Percentiles rank a stretch among this genome's conserved stretches.
Conservation (phyloP, 1,140 invertebrate species). For the Apolygus lucorum region DNA sequence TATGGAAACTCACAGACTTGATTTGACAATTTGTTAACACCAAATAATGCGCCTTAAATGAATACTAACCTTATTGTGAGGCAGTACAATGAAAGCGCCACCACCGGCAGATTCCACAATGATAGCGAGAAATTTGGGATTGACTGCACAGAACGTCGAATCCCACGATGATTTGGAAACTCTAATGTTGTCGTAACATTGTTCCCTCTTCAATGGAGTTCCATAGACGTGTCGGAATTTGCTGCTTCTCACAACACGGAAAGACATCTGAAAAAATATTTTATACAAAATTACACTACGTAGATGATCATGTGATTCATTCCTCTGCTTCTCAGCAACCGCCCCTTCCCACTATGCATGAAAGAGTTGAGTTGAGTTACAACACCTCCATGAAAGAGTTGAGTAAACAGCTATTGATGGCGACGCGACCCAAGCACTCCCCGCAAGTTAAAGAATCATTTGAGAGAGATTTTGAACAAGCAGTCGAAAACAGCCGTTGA, state of each 20-base stretch:
- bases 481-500: too few species aligned
- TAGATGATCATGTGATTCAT: too few species aligned
- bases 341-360: too few species aligned
- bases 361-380: too few species aligned
- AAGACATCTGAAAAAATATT: slow-evolving; percentile 73
- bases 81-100: slow-evolving; percentile 95
- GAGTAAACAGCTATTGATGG: too few species aligned
- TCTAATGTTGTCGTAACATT: slow-evolving; percentile 98
- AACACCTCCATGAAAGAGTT: too few species aligned
- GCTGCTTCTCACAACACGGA: slow-evolving; percentile 88
- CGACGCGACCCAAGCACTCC: too few species aligned
- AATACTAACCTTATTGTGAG: slow-evolving; percentile 76
- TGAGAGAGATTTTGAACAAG: too few species aligned
- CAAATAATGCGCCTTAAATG: slow-evolving; percentile 34
- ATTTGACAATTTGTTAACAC: neutral
- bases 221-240: slow-evolving; percentile 99
- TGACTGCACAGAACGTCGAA: slow-evolving; percentile 96
- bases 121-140: slow-evolving; percentile 98
- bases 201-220: slow-evolving; percentile 88
- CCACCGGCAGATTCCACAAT: slow-evolving; percentile 98
- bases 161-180: slow-evolving; percentile 98
- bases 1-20: neutral
- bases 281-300: too few species aligned
- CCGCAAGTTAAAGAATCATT: too few species aligned
- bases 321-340: too few species aligned